phyloP scores from a whole-genome alignment of 2,888 invertebrate species.

The Amitus sp. region DNA sequence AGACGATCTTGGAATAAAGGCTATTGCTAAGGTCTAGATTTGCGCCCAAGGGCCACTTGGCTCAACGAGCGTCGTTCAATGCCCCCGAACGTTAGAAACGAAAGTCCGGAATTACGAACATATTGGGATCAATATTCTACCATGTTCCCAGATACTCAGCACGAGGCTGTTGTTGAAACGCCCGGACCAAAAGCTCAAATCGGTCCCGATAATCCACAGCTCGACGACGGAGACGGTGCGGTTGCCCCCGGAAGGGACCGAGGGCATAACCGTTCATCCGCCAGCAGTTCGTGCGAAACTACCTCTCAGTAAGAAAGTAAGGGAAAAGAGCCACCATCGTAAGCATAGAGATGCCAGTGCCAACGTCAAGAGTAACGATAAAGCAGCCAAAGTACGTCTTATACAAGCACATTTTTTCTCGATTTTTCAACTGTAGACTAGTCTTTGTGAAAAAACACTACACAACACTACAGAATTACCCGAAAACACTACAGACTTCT shows the following conservation, averaged over 20 bases:
- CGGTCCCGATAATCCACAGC: slow-evolving; percentile 89
- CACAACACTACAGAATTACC: too few relatives aligned
- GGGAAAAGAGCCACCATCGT: slow-evolving; percentile 71
- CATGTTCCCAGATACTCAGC: slow-evolving; percentile 75
- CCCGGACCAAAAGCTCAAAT: slow-evolving; percentile 83
- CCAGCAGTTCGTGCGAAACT: slow-evolving; percentile 86
- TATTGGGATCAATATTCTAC: slow-evolving; percentile 28
- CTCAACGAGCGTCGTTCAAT: slow-evolving; percentile 17
- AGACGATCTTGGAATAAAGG: slow-evolving; percentile 22
- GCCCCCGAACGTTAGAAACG: slow-evolving; percentile 1
- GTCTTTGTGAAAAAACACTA: too few relatives aligned
- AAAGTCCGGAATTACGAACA: slow-evolving; percentile 22
- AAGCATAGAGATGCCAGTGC: slow-evolving; percentile 67
- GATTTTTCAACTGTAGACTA: not conserved
- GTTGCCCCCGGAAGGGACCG: slow-evolving; percentile 77
- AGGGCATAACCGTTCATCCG: slow-evolving; percentile 83
- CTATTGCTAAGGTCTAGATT: slow-evolving; percentile 31
- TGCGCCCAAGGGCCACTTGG: slow-evolving; percentile 32
- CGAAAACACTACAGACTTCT: too few relatives aligned
- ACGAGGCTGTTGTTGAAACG: slow-evolving; percentile 84
- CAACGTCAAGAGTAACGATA: slow-evolving; percentile 60
- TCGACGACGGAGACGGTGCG: slow-evolving; percentile 90
- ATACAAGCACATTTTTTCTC: not conserved
- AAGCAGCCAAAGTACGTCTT: slow-evolving; percentile 65
- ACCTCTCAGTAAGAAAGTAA: slow-evolving; percentile 87